A percentile compares a stretch with the other conserved stretches of the same genome.
These are phyloP conservation scores for Cryptocheilus praepositus DNA, from an alignment of 2,888 invertebrate genomes.

Conservation along the genomic window DNA sequence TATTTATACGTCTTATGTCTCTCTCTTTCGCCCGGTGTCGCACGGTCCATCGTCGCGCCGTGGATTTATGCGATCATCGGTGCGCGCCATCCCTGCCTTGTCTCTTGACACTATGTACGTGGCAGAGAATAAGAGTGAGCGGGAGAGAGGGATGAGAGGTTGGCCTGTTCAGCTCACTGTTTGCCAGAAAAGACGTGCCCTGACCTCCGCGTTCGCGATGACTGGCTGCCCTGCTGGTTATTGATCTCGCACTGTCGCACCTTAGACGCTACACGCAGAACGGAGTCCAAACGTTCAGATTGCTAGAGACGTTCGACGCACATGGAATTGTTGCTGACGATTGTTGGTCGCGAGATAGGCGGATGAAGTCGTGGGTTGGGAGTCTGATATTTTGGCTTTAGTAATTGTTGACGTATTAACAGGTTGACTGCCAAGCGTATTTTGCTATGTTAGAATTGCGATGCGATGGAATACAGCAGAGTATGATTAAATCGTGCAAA, in stretches of 20 bases:
- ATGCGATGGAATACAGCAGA: no score
- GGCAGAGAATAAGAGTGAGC: not conserved
- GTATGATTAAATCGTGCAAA: no score
- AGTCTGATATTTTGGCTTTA: no score
- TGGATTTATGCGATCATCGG: slow-evolving; percentile 19
- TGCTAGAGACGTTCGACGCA: no score
- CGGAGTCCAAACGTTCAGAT: no score
- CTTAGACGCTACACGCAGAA: not conserved
- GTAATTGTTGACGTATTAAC: no score
- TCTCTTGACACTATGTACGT: not conserved
- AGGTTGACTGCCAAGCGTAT: no score
- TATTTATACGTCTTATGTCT: slow-evolving; percentile 62
- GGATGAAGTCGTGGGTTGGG: no score
- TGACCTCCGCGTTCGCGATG: slow-evolving; percentile 23
- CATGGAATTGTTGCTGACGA: no score
- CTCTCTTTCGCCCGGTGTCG: slow-evolving; percentile 28
- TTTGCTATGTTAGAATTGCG: no score
- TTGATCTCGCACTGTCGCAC: slow-evolving; percentile 14
- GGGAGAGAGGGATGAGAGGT: not conserved
- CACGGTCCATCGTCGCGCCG: slow-evolving; percentile 35
- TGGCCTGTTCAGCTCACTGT: not conserved
- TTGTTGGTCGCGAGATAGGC: no score
- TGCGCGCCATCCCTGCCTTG: slow-evolving; percentile 13
- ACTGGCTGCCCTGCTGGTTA: not conserved
- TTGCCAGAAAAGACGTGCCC: slow-evolving; percentile 24